A percentile compares a stretch with the other conserved stretches of the same genome.
These are phyloP conservation scores for Tetranychus truncatus DNA, from an alignment of 2,888 invertebrate genomes.

Conservation along the genomic window DNA sequence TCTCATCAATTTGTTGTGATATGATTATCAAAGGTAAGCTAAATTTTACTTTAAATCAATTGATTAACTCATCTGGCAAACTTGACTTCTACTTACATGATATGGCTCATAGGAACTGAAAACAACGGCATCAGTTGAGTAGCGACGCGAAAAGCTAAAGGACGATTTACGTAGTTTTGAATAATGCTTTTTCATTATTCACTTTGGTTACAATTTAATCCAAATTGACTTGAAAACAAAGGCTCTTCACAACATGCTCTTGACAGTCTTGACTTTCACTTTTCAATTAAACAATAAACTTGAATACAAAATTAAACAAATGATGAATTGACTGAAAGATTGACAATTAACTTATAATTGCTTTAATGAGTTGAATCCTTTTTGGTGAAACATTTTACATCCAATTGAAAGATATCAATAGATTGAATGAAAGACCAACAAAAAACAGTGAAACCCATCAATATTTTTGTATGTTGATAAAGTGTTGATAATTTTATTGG, in stretches of 20 bases:
- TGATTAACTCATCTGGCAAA: background rate
- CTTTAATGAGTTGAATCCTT: background rate
- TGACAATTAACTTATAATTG: background rate
- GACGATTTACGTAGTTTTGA: background rate
- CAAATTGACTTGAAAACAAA: background rate
- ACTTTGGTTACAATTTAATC: no score
- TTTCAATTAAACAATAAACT: no score
- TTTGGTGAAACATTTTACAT: background rate
- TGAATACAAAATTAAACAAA: no score
- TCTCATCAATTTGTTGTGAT: no score
- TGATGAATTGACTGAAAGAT: background rate
- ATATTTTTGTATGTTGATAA: background rate
- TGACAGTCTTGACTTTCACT: no score
- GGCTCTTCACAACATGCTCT: background rate
- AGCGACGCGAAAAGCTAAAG: background rate
- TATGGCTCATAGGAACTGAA: background rate
- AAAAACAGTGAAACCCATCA: background rate
- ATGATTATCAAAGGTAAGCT: no score
- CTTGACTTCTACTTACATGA: background rate
- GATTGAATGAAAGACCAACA: background rate
- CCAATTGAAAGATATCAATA: background rate
- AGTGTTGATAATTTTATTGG: background rate
- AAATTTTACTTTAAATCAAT: no score
- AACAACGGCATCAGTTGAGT: background rate
- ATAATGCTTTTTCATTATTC: background rate